phyloP scores from a whole-genome alignment of 2,113 vertebrate genomes.

The Leucosticte australis region DNA sequence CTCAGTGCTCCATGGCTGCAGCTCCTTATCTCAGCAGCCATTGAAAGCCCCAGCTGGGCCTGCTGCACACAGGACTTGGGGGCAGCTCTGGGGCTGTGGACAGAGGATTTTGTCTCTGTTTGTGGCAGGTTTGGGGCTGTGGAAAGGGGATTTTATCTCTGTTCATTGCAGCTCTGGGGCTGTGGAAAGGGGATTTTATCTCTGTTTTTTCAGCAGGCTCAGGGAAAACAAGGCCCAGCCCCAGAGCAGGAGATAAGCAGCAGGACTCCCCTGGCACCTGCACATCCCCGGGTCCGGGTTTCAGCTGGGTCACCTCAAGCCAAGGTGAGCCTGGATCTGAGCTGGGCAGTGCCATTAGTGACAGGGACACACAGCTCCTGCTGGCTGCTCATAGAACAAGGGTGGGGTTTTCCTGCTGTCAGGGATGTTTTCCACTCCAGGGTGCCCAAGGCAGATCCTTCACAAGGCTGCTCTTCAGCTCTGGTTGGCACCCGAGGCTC shows the following conservation, averaged over 20 bases:
- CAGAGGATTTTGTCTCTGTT: not conserved
- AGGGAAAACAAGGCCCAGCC: not conserved
- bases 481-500: not conserved
- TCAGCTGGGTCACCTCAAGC: not conserved
- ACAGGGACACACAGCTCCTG: not conserved
- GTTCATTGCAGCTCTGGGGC: too few species aligned
- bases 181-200: not conserved
- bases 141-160: not conserved
- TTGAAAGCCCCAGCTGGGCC: not conserved
- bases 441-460: not conserved
- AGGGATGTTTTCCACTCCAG: not conserved
- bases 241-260: not conserved
- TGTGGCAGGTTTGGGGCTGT: not conserved
- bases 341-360: not conserved
- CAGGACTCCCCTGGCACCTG: not conserved
- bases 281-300: not conserved
- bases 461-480: not conserved
- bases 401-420: not conserved
- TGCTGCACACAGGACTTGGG: not conserved
- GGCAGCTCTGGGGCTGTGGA: not conserved
- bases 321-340: not conserved
- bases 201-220: not conserved
- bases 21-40: not conserved
- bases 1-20: not conserved
- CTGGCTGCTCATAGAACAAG: not conserved